phyloP scores from a whole-genome alignment of 2,797 vertebrate genomes.

The Darevskia mixta region DNA sequence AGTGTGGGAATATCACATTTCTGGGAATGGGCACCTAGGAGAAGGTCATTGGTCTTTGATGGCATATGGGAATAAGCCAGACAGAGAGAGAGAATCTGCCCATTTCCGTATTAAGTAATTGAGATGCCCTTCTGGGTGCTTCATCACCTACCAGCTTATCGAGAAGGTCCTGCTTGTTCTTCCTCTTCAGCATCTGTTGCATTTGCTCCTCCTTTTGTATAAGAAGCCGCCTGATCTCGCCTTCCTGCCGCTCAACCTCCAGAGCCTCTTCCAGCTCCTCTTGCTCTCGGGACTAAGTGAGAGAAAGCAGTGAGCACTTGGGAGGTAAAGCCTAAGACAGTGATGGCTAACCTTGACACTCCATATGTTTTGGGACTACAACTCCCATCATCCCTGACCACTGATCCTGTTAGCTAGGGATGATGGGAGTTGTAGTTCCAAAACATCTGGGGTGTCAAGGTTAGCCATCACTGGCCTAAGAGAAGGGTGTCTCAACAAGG shows the following conservation, averaged over 20 bases:
- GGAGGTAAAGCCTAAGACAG: not conserved
- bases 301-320: constrained; percentile 10
- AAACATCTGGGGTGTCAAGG: too few relatives aligned
- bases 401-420: too few relatives aligned
- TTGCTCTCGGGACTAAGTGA: constrained; percentile 90
- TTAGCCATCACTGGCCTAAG: too few relatives aligned
- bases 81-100: too few relatives aligned
- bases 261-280: constrained; percentile 96
- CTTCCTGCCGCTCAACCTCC: constrained; percentile 89
- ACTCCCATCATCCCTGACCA: too few relatives aligned
- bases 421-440: too few relatives aligned
- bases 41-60: not conserved
- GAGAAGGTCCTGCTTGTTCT: constrained; percentile 94
- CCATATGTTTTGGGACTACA: too few relatives aligned
- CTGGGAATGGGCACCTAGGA: not conserved
- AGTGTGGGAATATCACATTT: too few relatives aligned
- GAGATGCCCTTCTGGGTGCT: not conserved
- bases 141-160: constrained; percentile 90
- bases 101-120: not conserved
- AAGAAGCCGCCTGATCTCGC: constrained; percentile 87
- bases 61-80: not conserved
- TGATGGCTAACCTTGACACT: too few relatives aligned
- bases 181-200: constrained; percentile 92
- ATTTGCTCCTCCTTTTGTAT: constrained; percentile 93
- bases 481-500: not conserved